Evolutionary conservation across 2,113 vertebrate species (phyloP).

Genomic region (Motacilla tschutschensis): DNA sequence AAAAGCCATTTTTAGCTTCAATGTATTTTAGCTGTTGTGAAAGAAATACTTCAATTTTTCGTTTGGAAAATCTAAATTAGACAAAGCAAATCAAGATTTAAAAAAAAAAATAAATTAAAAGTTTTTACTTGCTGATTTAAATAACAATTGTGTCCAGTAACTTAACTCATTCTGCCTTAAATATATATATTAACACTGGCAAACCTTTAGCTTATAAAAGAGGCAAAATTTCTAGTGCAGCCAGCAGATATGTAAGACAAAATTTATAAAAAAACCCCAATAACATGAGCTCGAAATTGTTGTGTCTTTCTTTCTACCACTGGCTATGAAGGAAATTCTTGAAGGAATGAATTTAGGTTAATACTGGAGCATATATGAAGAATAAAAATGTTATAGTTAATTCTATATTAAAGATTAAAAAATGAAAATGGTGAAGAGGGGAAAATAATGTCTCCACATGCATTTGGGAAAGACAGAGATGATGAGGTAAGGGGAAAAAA

Average conservation of each 20-base stretch:
- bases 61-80: background rate
- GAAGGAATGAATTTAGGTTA: constrained; percentile 15
- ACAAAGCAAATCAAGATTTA: background rate
- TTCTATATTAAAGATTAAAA: background rate
- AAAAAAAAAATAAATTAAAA: background rate
- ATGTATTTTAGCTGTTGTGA: background rate
- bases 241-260: background rate
- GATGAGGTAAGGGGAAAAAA: background rate
- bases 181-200: background rate
- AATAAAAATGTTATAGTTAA: background rate
- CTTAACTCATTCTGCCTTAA: background rate
- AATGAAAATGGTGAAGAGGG: background rate
- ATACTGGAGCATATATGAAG: constrained; percentile 17
- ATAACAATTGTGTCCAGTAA: background rate
- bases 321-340: constrained; percentile 30
- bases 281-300: background rate
- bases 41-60: background rate
- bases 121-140: background rate
- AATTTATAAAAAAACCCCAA: background rate
- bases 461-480: background rate
- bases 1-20: background rate
- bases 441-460: background rate
- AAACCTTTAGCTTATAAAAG: background rate
- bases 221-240: background rate
- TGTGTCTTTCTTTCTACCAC: background rate